Evolutionary conservation across 2,888 invertebrate species (phyloP).

Genomic region (Plagodis dolabraria): DNA sequence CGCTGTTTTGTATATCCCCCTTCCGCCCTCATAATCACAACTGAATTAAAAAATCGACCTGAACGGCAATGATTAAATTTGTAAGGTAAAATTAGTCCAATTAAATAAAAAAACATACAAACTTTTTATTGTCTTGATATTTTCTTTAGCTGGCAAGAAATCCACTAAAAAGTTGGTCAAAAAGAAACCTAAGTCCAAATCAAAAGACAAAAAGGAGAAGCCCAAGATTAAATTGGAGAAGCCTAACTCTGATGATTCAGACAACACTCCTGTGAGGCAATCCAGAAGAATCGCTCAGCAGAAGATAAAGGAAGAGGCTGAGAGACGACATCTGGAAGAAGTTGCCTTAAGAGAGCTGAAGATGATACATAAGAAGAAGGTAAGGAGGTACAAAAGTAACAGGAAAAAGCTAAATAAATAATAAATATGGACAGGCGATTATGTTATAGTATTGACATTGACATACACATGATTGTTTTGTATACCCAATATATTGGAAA

Average conservation of each 20-base stretch:
- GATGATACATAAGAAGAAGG: slow-evolving; percentile 86
- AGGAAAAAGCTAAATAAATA: no score
- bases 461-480: no score
- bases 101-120: no score
- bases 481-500: no score
- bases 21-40: no score
- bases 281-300: slow-evolving; percentile 94
- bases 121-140: not conserved
- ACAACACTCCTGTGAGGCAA: slow-evolving; percentile 87
- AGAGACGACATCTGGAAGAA: slow-evolving; percentile 90
- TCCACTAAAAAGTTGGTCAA: slow-evolving; percentile 64
- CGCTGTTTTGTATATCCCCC: no score
- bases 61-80: no score
- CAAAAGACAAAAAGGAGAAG: slow-evolving; percentile 37
- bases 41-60: no score
- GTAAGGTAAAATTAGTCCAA: no score
- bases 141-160: slow-evolving; percentile 67
- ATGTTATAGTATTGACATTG: no score
- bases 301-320: slow-evolving; percentile 94
- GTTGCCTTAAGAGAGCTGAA: slow-evolving; percentile 88
- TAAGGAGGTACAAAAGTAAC: slow-evolving; percentile 27
- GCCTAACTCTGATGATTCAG: slow-evolving; percentile 58
- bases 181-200: slow-evolving; percentile 50
- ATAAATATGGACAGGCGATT: no score
- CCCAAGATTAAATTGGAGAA: slow-evolving; percentile 45